Conservation (phyloP, 2,113 vertebrate species). For the Onychostruthus taczanowskii region DNA sequence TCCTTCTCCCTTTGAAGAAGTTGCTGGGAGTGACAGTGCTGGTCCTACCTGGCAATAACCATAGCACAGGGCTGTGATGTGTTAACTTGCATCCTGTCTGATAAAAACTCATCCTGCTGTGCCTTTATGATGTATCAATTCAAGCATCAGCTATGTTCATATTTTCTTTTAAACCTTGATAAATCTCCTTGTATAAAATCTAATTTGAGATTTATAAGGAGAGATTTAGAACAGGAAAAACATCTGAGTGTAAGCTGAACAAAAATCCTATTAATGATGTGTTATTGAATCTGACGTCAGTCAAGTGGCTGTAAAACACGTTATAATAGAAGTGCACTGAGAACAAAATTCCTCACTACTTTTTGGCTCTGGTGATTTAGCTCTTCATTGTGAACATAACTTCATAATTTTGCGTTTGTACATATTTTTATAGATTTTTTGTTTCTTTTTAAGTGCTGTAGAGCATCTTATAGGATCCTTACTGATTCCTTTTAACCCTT, state of each 20-base stretch:
- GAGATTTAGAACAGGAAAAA: conserved; percentile 20
- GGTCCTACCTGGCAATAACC: neutral
- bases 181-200: conserved; percentile 30
- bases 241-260: neutral
- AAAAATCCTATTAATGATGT: conserved; percentile 7
- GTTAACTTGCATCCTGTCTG: neutral
- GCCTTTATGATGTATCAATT: neutral
- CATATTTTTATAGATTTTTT: neutral
- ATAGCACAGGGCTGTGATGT: neutral
- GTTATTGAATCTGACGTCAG: conserved; percentile 12
- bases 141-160: neutral
- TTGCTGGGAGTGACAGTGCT: neutral
- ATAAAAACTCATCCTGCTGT: neutral
- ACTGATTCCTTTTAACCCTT: neutral
- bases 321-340: neutral
- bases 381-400: neutral
- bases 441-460: neutral
- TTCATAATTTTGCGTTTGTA: neutral
- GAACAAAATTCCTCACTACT: neutral
- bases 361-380: neutral
- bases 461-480: neutral
- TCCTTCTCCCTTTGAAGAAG: neutral
- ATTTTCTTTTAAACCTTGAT: neutral
- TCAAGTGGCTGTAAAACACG: neutral
- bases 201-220: conserved; percentile 39